phyloP scores from a whole-genome alignment of 2,797 vertebrate species.

The Tolypeutes matacus region DNA sequence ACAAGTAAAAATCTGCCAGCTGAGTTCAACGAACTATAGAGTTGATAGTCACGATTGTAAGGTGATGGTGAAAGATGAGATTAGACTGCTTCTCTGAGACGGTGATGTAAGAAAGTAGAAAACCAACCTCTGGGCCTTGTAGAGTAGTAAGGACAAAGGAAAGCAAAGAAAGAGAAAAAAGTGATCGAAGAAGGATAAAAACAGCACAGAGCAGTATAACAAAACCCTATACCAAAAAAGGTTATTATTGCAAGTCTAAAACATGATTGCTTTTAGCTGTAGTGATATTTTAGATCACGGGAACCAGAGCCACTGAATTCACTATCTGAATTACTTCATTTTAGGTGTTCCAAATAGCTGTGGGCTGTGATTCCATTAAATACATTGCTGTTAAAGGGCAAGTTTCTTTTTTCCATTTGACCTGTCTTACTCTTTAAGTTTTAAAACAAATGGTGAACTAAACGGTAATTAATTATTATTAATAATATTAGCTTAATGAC shows the following conservation, averaged over 20 bases:
- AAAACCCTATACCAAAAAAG: not conserved
- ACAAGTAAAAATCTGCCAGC: not conserved
- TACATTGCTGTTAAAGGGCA: slow-evolving; percentile 66
- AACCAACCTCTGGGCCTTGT: not conserved
- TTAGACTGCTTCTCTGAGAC: not conserved
- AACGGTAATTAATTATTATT: not conserved
- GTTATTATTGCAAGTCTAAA: not conserved
- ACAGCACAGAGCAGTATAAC: not conserved
- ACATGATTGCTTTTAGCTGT: not conserved
- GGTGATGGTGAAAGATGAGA: not conserved
- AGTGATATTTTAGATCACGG: not conserved
- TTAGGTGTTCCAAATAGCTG: slow-evolving; percentile 71
- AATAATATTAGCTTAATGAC: not conserved
- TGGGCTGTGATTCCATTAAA: slow-evolving; percentile 74
- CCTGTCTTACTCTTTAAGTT: not conserved
- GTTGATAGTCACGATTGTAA: not conserved
- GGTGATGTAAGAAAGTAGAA: not conserved
- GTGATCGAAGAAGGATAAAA: not conserved
- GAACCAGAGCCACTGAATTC: slow-evolving; percentile 20
- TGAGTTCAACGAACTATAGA: not conserved
- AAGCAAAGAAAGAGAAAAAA: not conserved
- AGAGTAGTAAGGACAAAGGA: not conserved
- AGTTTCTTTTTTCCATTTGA: slow-evolving; percentile 74
- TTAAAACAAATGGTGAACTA: slow-evolving; percentile 30
- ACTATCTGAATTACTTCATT: slow-evolving; percentile 56